Base-by-base conservation (phyloP, 2,888 invertebrate genomes). In the Ophioninae sp. region DNA sequence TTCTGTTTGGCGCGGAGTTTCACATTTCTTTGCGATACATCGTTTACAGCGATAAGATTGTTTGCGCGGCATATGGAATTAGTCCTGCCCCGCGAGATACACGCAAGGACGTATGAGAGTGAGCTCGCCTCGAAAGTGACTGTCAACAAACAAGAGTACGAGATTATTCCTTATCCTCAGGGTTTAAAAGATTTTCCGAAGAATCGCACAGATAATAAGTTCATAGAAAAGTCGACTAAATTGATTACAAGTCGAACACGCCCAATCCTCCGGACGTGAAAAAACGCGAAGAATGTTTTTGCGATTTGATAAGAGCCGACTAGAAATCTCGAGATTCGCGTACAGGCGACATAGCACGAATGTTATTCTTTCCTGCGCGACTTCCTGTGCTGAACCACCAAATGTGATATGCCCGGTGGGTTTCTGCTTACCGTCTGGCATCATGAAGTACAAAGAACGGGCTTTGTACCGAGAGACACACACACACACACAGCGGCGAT, bases 391-490 rank as follows among this genome's bases (percentile, higher is more conserved):
- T 86, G 83, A 61, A 77, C 65, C 68, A 9, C 76, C 61, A 39
- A 68, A 76, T 69, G 86, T 81, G 78, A 51, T 51, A 51, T 17
- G 13, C 74, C 74, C 77, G 78, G 81, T 44, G 74, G 59, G 67
- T 44, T 73, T 51, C 64, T 68, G 51, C 58, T 64, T 76, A 63
- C 63, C 81, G 78, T 69, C 82, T 82, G 72, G 74, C 51, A 73
- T 85, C 80, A 81, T 88, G 23, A 13, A 56, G 73, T 61, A 88
- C 88, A 90, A 89, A 89, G 88, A 88, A 87, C 87, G 82, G 80
- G 86, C 85, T 86, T 87, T 87, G 86, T 87, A 86, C 73, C 74
- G 69, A 65, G 44, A 71, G 73, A 73, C 63, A 63, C 39, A 71
- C 71, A 68, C 67, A 30, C 30, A 30, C 30, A 30, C 30, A 30